Conservation (phyloP, 92 coral and sea anemone genomes). For the Diadumene lineata region DNA sequence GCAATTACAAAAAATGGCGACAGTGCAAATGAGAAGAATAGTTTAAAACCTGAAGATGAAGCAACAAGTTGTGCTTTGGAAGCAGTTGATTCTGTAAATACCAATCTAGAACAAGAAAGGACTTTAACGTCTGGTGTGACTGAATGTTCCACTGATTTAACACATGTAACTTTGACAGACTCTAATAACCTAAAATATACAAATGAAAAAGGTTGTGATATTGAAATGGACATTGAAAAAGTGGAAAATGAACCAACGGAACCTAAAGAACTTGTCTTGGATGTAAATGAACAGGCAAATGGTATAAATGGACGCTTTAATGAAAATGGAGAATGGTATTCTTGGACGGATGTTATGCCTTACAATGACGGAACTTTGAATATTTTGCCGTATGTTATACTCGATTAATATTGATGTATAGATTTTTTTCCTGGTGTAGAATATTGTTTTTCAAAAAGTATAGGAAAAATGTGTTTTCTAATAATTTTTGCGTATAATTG, state of each 20-base stretch:
- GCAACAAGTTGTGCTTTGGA: background rate
- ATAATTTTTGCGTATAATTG: too few species aligned
- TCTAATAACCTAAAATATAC: background rate
- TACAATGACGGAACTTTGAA: conserved; percentile 66
- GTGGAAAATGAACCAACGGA: conserved; percentile 15
- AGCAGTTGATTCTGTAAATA: background rate
- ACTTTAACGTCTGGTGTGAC: background rate
- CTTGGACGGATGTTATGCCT: conserved; percentile 90
- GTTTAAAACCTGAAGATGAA: background rate
- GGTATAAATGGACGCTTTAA: conserved; percentile 91
- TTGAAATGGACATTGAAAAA: background rate
- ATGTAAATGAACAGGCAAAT: conserved; percentile 65
- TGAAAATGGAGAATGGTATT: conserved; percentile 84
- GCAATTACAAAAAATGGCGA: background rate
- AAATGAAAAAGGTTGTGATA: conserved; percentile 9
- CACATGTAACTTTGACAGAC: background rate
- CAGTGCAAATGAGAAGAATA: background rate
- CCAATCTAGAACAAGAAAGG: background rate
- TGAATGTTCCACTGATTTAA: background rate
- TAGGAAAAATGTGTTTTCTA: too few species aligned
- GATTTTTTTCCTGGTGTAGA: too few species aligned
- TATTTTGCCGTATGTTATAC: conserved; percentile 87
- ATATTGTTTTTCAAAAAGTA: too few species aligned
- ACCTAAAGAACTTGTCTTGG: conserved; percentile 71
- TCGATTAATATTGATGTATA: conserved; percentile 63